Conservation (phyloP, 2,113 vertebrate species). For the Microtus oregoni region DNA sequence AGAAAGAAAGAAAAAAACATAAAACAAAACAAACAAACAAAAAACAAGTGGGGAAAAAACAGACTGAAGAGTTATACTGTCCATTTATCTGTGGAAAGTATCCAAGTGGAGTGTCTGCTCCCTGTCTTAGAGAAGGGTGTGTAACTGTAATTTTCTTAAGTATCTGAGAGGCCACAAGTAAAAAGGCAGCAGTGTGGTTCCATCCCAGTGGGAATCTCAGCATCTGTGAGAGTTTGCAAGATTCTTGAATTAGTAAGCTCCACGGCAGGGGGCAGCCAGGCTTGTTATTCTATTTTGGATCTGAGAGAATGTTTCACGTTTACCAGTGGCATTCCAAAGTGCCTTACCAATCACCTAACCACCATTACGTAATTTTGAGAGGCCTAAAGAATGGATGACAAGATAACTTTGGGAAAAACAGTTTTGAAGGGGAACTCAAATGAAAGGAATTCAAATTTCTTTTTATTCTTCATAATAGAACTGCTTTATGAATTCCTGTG, state of each 20-base stretch:
- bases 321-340: constrained; percentile 66
- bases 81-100: constrained; percentile 59
- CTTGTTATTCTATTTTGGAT: constrained; percentile 74
- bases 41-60: too few species aligned
- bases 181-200: constrained; percentile 57
- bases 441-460: constrained; percentile 26
- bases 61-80: not conserved
- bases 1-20: too few species aligned
- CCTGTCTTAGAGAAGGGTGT: constrained; percentile 30
- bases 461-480: not conserved
- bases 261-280: not conserved
- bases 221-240: constrained; percentile 63
- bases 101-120: constrained; percentile 57
- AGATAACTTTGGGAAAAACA: constrained; percentile 54
- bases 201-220: constrained; percentile 37
- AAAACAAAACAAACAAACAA: too few species aligned
- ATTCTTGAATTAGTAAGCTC: constrained; percentile 74
- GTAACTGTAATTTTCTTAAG: constrained; percentile 78
- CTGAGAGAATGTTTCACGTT: constrained; percentile 64
- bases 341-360: constrained; percentile 62
- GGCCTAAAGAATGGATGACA: constrained; percentile 6
- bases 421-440: constrained; percentile 67
- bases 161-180: constrained; percentile 64
- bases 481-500: not conserved
- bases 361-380: constrained; percentile 66